Base-by-base conservation (phyloP, 2,113 vertebrate genomes). In the Erpornis zantholeuca region DNA sequence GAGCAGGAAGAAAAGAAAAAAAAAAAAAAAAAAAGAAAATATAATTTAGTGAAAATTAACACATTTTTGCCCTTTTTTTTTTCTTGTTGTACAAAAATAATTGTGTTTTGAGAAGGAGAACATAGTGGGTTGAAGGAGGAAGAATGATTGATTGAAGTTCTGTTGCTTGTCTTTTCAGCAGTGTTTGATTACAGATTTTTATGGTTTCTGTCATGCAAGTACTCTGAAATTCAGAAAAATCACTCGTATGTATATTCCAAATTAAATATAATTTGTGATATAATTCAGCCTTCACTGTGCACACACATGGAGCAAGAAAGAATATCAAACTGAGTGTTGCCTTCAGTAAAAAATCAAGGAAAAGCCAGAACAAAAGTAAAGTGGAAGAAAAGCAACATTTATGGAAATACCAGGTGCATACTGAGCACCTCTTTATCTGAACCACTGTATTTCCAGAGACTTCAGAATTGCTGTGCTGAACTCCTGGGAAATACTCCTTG, bases 401-500 rank as follows among this genome's bases (percentile, higher is more conserved):
- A 64, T 92, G 90, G 86, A 93, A 95, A 95, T 93, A 53, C 3
- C 20, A 69, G 42, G 20, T 65, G 23, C 63, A 82, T 87, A 77
- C n/a, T 63, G 84, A 90, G 20, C 29, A 91, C 38, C 24, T 70
- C n/a, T 91, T 57, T 78, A 65, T 76, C 53, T 60, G 33, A 92
- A 60, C 76, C 42, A 33, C 12, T 88, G 49, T 77, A 64, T 95
- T 94, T 94, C 66, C 77, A 79, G 76, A 83, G 33, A 38, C n/a
- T 79, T 79, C 52, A 71, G 59, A 88, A 93, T 12, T 12, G 31
- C 63, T 83, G 19, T 65, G 47, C 61, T 61, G 69, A 93, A 57
- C 73, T 90, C 52, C 12, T 92, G 88, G 79, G 92, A 95, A 88
- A 86, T 93, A 81, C 71, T 38, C 71, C 45, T 82, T 94, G 72